Evolutionary conservation across 2,888 invertebrate species (phyloP).

Genomic region (Drosophila subsilvestris): DNA sequence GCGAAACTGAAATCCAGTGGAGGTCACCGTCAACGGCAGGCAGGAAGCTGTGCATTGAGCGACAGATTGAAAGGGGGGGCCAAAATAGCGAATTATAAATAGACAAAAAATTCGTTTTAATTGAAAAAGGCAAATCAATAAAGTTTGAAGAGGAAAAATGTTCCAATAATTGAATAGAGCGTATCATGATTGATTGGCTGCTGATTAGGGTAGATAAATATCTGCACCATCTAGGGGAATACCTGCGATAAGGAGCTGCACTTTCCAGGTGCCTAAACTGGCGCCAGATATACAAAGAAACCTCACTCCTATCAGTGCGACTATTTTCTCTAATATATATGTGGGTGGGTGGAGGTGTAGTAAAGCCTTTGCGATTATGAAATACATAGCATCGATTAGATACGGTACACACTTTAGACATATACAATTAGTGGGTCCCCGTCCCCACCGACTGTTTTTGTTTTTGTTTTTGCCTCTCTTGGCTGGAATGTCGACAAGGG

Average conservation of each 20-base stretch:
- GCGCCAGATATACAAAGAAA: too few relatives aligned
- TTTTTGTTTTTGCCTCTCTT: constrained; percentile 7
- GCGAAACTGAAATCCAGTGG: constrained; percentile 45
- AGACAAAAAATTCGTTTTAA: constrained; percentile 23
- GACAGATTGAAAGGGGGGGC: constrained; percentile 27
- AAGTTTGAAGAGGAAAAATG: not conserved
- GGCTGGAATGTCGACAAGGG: constrained; percentile 22
- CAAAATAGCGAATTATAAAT: constrained; percentile 28
- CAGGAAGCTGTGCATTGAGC: constrained; percentile 25
- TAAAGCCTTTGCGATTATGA: constrained; percentile 47
- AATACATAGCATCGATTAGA: constrained; percentile 60
- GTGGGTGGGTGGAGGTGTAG: not conserved
- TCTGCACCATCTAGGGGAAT: not conserved
- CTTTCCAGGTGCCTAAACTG: too few relatives aligned
- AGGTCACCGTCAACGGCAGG: constrained; percentile 16
- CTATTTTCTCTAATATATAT: not conserved
- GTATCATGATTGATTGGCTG: constrained; percentile 29
- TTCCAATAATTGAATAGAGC: constrained; percentile 10
- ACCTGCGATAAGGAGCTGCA: too few relatives aligned
- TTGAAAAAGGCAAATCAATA: constrained; percentile 30
- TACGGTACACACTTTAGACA: constrained; percentile 40
- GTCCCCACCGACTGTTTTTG: constrained; percentile 11
- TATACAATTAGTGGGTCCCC: constrained; percentile 28
- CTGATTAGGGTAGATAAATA: not conserved
- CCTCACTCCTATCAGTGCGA: constrained; percentile 44